Base-by-base conservation (phyloP, 2,888 invertebrate species). In the Petrolisthes cinctipes region DNA sequence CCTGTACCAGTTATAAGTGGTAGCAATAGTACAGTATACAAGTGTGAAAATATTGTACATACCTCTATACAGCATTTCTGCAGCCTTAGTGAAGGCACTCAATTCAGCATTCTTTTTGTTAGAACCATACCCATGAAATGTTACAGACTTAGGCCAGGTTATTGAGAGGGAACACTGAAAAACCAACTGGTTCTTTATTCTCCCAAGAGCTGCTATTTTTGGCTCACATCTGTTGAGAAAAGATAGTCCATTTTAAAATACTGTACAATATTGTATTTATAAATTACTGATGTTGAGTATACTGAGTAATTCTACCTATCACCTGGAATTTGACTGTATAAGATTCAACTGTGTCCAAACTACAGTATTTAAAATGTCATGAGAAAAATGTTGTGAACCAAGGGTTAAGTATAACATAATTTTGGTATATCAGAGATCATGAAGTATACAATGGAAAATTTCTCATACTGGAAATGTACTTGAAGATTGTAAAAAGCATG, bases 151-250 rank as follows among this genome's bases (percentile, higher is more conserved):
- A 17, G 88, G 88, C 88, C 88, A 88, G 20, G 57, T 88, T 11
- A 88, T 23, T 23, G 53, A 51, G 54, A 84, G 68, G 14, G 79
- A 23, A 9, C 80, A 61, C 66, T 87, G 87, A 53, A 80, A 87
- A 57, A 87, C 87, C n/a, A 87, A 1, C 83, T 87, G 83, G 61
- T 87, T 73, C 20, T 66, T 87, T n/a, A 87, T n/a, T 54, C 87
- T 11, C 4, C 87, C 87, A 37, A 87, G 54, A 2, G 87, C 61
- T 66, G 81, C 71, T 6, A 66, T 66, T 23, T 53, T 84, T 61
- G 83, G 80, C 57, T 87, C 80, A 84, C 80, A 84, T 6, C 87
- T 87, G 81, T 3, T 14, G 56, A 54, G 5, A 79, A 17, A 68
- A 75, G 9, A 75, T 17, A 20, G 9, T 75, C 23, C n/a, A 2